phyloP scores from a whole-genome alignment of 2,888 invertebrate species.

The Dicranocentrus wangi region DNA sequence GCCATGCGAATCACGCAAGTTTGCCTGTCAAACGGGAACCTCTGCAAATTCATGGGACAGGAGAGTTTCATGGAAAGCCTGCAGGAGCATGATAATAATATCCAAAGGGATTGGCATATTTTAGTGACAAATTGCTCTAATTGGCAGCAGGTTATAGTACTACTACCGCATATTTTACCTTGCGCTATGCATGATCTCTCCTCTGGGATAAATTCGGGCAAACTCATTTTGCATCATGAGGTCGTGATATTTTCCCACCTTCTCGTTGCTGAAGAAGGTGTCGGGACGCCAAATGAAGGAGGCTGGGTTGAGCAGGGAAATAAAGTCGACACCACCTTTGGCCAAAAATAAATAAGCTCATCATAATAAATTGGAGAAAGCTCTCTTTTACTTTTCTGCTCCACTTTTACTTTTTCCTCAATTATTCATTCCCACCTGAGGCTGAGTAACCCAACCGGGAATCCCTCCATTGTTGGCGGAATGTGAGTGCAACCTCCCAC shows the following conservation, averaged over 20 bases:
- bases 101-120: no score
- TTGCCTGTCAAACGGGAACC: constrained; percentile 76
- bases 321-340: constrained; percentile 50
- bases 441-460: constrained; percentile 63
- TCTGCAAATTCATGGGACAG: constrained; percentile 76
- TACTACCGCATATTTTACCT: no score
- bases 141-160: no score
- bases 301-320: constrained; percentile 68
- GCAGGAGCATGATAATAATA: background rate
- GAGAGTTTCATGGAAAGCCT: constrained; percentile 75
- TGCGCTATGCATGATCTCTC: constrained; percentile 62
- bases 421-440: constrained; percentile 49
- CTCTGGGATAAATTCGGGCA: constrained; percentile 71
- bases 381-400: background rate
- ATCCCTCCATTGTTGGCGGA: constrained; percentile 73
- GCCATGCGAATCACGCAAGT: constrained; percentile 75
- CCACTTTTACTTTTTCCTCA: no score
- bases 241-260: constrained; percentile 75
- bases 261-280: constrained; percentile 76
- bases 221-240: constrained; percentile 75
- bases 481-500: constrained; percentile 70
- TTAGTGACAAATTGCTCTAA: no score
- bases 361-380: background rate
- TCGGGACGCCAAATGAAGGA: constrained; percentile 76
- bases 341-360: background rate